phyloP scores from a whole-genome alignment of 2,888 invertebrate species.

The Drosophila conformis region DNA sequence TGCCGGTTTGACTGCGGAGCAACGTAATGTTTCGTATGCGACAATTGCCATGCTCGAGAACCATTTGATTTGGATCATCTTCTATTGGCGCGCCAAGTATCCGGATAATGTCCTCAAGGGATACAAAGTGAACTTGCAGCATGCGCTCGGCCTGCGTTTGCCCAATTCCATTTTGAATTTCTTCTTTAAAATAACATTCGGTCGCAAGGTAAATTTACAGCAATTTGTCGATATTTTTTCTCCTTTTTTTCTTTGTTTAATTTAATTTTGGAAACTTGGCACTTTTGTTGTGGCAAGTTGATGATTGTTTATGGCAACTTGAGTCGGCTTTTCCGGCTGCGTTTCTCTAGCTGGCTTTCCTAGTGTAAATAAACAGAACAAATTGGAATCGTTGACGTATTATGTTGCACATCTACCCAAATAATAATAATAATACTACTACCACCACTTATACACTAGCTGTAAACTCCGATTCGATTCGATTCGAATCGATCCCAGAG shows the following conservation, averaged over 20 bases:
- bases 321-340: slow-evolving; percentile 54
- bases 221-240: not conserved
- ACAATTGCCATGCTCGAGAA: slow-evolving; percentile 98
- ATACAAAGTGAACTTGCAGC: slow-evolving; percentile 96
- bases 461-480: not conserved
- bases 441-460: not conserved
- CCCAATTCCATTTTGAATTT: slow-evolving; percentile 95
- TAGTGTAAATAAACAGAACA: slow-evolving; percentile 38
- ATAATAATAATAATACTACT: slow-evolving; percentile 4
- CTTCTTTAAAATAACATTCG: slow-evolving; percentile 94
- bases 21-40: slow-evolving; percentile 95
- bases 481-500: not conserved
- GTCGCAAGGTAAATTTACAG: slow-evolving; percentile 89
- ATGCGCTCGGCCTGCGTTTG: slow-evolving; percentile 93
- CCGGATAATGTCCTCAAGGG: slow-evolving; percentile 95
- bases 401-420: slow-evolving; percentile 55
- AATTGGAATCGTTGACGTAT: slow-evolving; percentile 54
- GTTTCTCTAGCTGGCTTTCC: slow-evolving; percentile 32
- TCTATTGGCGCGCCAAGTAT: slow-evolving; percentile 96
- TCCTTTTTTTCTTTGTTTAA: slow-evolving; percentile 3
- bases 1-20: slow-evolving; percentile 92
- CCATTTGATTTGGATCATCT: slow-evolving; percentile 95
- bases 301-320: slow-evolving; percentile 45
- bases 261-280: slow-evolving; percentile 23
- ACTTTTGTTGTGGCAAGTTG: slow-evolving; percentile 11